Evolutionary conservation across 2,888 invertebrate genomes (phyloP), one percentile per base, ranked within the genome.

Genomic region (Stenurella melanura): DNA sequence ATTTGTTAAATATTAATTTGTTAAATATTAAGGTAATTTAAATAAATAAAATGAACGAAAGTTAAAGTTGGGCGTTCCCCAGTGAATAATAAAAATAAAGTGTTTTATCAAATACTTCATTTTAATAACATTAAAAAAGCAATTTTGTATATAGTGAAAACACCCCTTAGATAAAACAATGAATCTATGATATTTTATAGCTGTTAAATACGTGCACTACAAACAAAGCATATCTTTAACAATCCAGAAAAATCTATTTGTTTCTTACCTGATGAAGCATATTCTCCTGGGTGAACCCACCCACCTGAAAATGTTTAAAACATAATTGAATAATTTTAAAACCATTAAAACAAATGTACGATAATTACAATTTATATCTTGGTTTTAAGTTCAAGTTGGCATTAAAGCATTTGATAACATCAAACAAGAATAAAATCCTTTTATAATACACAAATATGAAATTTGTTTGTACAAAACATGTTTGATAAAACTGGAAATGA

Each of bases 221-320:
- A 85, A 89, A 64, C 38, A 12, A 63, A 61, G 30, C 54, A 75
- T 30, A 26, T 11, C 6, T n/a, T 50, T 50, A 50, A 50, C 50
- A 50, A 5, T 42, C 5, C 54, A 54, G 15, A n/a, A 56, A 58
- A 73, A 30, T 7, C 34, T 58, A 4, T 17, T 30, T n/a, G 1
- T 10, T 61, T 70, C 92, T 90, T 93, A 99, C 98, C 98, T 91
- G 98, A 98, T 82, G 98, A 98, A 79, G 99, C 98, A 90, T 98
- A 99, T 92, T 99, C 99, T 87, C 98, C 98, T 83, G 98, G 98
- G 91, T 98, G 98, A 81, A 99, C 98, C 96, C 97, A 97, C 90
- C 96, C 96, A 87, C 98, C 98, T 96, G 83, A 80, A 84, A 79
- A 80, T 83, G 85, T 82, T 76, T 81, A 83, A 15, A 17, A 56